Conservation (phyloP, 2,888 invertebrate genomes). For the Drosophila cognata region DNA sequence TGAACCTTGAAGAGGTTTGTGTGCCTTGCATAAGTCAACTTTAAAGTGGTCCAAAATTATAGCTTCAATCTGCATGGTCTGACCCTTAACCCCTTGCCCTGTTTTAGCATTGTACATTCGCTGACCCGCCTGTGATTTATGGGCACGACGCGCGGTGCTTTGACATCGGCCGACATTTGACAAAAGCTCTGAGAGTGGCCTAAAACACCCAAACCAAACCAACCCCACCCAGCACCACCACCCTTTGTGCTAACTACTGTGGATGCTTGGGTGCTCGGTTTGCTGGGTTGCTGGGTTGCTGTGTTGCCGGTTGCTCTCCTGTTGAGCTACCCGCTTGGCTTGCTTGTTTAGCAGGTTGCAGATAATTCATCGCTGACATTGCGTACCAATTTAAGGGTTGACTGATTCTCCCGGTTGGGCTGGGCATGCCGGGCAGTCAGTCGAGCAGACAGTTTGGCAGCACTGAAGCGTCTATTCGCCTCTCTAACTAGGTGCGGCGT, state of each 20-base stretch:
- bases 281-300: background rate
- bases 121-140: constrained; percentile 72
- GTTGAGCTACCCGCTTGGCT: constrained; percentile 40
- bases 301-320: constrained; percentile 39
- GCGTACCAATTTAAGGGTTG: constrained; percentile 81
- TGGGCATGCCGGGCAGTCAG: constrained; percentile 22
- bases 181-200: constrained; percentile 66
- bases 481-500: constrained; percentile 64
- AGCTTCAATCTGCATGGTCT: constrained; percentile 26
- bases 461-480: constrained; percentile 28
- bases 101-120: constrained; percentile 36
- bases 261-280: constrained; percentile 46
- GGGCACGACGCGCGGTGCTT: constrained; percentile 71
- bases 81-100: constrained; percentile 5
- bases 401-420: constrained; percentile 66
- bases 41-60: constrained; percentile 49
- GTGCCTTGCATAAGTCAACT: constrained; percentile 20
- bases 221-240: background rate
- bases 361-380: constrained; percentile 82
- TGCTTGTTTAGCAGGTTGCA: constrained; percentile 80
- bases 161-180: constrained; percentile 81
- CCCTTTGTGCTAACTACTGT: constrained; percentile 12
- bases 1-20: constrained; percentile 51
- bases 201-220: constrained; percentile 8
- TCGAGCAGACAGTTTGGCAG: constrained; percentile 24